Conservation (phyloP, 1,140 invertebrate species). For the Chironomus tepperi region DNA sequence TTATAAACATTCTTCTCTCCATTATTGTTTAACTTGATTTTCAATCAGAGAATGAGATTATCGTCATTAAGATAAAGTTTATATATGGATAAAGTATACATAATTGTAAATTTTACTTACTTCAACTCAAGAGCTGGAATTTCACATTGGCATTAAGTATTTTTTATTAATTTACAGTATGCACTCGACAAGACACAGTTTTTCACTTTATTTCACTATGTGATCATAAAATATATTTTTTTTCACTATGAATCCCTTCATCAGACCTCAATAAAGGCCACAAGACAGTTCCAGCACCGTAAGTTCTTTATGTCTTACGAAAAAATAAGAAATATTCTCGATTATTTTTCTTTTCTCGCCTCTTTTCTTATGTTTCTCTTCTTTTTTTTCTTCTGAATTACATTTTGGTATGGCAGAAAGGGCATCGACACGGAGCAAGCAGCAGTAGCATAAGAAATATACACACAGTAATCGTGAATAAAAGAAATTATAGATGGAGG, state of each 20-base stretch:
- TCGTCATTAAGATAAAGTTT: too few relatives aligned
- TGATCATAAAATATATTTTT: background rate
- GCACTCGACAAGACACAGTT: background rate
- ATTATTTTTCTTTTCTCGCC: background rate
- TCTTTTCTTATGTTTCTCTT: background rate
- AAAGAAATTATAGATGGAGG: background rate
- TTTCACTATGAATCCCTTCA: background rate
- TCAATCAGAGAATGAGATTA: too few relatives aligned
- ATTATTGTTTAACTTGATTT: too few relatives aligned
- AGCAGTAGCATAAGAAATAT: background rate
- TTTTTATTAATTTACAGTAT: constrained; percentile 3
- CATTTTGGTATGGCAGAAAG: background rate
- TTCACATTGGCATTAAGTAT: background rate
- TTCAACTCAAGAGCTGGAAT: background rate
- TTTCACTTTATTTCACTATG: background rate
- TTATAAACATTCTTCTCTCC: too few relatives aligned
- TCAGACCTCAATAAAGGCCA: background rate
- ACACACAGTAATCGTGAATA: background rate
- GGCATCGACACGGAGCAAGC: background rate
- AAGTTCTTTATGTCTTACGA: background rate
- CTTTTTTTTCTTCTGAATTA: background rate
- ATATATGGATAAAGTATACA: too few relatives aligned
- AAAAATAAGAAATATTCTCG: background rate
- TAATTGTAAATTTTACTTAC: background rate
- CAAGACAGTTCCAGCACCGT: background rate